These are phyloP conservation scores for Pocillopora verrucosa DNA, from an alignment of 64 coral and sea anemone species.

Conservation along the genomic window DNA sequence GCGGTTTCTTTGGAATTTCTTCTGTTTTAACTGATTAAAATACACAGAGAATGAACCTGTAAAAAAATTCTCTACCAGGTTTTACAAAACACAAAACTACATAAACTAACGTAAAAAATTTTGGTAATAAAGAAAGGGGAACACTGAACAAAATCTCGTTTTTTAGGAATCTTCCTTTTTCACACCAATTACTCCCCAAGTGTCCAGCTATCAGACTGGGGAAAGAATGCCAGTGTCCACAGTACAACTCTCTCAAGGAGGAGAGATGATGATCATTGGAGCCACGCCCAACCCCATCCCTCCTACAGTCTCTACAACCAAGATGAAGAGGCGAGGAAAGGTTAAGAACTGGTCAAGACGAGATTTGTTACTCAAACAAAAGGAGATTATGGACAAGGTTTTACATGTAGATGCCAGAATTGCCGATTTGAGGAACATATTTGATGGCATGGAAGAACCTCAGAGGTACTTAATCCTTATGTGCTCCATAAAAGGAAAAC, in stretches of 20 bases:
- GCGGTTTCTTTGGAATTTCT: too few relatives aligned
- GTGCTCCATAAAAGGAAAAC: too few relatives aligned
- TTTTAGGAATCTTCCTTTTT: conserved; percentile 1
- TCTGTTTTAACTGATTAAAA: too few relatives aligned
- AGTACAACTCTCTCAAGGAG: neutral
- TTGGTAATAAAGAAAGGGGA: too few relatives aligned
- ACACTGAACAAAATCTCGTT: neutral
- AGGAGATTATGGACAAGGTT: conserved; percentile 28
- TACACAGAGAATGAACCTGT: too few relatives aligned
- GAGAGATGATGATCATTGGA: conserved; percentile 40
- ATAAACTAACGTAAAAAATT: neutral
- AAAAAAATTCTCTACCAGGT: too few relatives aligned
- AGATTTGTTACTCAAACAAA: conserved; percentile 38
- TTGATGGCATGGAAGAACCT: neutral
- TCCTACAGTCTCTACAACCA: neutral
- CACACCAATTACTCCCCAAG: conserved; percentile 19
- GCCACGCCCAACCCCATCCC: neutral
- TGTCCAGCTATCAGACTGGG: neutral
- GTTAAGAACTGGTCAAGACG: conserved; percentile 10
- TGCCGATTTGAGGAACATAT: neutral
- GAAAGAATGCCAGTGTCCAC: neutral
- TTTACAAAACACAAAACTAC: neutral
- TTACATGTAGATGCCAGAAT: conserved; percentile 23
- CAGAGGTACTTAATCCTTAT: neutral
- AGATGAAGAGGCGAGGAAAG: conserved; percentile 51